A percentile compares a stretch with the other conserved stretches of the same genome.
These are phyloP conservation scores for Tanypteryx hageni DNA, from an alignment of 2,888 invertebrate species.

Conservation along the genomic window DNA sequence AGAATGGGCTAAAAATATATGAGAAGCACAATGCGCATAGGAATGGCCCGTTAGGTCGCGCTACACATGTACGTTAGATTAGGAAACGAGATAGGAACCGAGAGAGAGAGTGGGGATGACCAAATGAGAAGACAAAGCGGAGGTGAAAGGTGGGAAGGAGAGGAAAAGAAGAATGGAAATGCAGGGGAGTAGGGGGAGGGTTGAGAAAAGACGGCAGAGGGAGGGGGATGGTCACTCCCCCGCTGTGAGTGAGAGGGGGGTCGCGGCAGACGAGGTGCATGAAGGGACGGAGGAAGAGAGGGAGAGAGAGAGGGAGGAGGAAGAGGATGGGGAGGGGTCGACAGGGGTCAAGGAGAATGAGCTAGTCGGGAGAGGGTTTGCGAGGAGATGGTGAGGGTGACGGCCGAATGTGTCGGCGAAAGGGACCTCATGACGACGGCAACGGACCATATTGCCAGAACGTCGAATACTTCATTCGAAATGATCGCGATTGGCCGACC, in stretches of 20 bases:
- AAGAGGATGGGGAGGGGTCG: conserved; percentile 9
- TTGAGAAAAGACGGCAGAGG: not conserved
- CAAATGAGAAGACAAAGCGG: conserved; percentile 54
- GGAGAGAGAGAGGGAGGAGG: not conserved
- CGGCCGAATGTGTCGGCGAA: not conserved
- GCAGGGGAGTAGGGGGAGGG: not conserved
- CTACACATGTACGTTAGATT: conserved; percentile 50
- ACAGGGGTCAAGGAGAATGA: conserved; percentile 40
- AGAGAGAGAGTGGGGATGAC: conserved; percentile 15
- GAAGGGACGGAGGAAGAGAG: not conserved
- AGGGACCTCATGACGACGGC: not conserved
- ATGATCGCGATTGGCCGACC: not conserved
- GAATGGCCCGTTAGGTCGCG: conserved; percentile 52
- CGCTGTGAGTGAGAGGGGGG: conserved; percentile 45
- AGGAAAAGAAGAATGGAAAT: not conserved
- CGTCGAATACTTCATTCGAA: not conserved
- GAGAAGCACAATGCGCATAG: conserved; percentile 45
- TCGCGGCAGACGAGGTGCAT: not conserved
- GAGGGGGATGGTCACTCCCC: not conserved
- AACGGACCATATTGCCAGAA: not conserved
- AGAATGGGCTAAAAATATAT: conserved; percentile 50
- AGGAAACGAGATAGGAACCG: conserved; percentile 15
- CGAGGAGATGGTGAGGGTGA: conserved; percentile 17
- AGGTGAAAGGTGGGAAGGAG: not conserved
- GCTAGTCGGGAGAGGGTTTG: not conserved